phyloP scores from a whole-genome alignment of 1,140 invertebrate species.

The Popillia japonica region DNA sequence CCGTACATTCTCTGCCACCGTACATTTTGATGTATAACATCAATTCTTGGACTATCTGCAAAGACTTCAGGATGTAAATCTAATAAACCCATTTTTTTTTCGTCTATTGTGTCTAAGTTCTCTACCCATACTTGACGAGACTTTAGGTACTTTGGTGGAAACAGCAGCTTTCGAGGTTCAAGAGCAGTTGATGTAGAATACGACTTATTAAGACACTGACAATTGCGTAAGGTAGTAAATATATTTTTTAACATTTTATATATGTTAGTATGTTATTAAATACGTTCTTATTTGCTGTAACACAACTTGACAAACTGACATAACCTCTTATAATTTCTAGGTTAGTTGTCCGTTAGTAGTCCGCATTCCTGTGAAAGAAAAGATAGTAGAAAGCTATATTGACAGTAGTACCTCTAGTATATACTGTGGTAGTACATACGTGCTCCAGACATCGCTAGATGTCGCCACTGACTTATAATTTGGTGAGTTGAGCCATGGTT shows the following conservation, averaged over 20 bases:
- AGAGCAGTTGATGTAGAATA: constrained; percentile 1
- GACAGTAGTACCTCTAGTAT: too few species aligned
- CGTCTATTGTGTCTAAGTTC: constrained; percentile 81
- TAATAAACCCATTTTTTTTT: constrained; percentile 84
- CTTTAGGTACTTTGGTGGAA: constrained; percentile 64
- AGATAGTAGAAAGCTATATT: too few species aligned
- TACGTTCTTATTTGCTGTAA: too few species aligned
- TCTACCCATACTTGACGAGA: constrained; percentile 91
- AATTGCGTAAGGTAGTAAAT: constrained; percentile 2
- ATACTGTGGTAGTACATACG: too few species aligned
- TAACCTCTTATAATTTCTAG: too few species aligned
- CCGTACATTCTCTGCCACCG: constrained; percentile 89
- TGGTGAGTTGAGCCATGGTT: too few species aligned
- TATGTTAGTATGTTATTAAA: too few species aligned
- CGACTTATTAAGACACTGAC: not conserved
- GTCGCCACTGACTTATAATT: too few species aligned
- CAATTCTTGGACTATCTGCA: constrained; percentile 82
- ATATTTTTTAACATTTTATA: constrained; percentile 21
- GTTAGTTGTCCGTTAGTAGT: too few species aligned
- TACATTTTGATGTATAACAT: constrained; percentile 88
- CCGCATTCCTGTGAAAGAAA: too few species aligned
- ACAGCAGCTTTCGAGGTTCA: constrained; percentile 36
- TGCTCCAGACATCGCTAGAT: too few species aligned
- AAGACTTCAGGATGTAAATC: constrained; percentile 91
- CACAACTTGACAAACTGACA: too few species aligned